A percentile compares a stretch with the other conserved stretches of the same genome.
phyloP scores from a whole-genome alignment of 1,140 invertebrate species.

The Scaptodrosophila lebanonensis region DNA sequence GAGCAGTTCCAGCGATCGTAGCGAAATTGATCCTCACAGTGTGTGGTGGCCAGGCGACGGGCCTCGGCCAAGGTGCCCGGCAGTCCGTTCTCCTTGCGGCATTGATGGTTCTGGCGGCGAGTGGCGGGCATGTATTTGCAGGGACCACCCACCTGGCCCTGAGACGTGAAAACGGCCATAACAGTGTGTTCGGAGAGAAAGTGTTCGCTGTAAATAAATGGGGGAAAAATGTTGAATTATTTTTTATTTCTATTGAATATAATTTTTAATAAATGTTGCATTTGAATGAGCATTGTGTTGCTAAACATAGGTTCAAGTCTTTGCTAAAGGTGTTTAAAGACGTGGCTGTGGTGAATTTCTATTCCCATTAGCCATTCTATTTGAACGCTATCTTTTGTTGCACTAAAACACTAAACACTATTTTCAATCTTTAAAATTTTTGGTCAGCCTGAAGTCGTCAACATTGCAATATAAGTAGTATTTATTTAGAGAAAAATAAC shows the following conservation, averaged over 20 bases:
- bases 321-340: no score
- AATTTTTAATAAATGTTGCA: background rate
- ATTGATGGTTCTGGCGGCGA: conserved; percentile 78
- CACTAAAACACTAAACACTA: no score
- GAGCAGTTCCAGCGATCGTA: conserved; percentile 83
- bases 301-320: no score
- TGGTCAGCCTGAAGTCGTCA: no score
- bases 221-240: background rate
- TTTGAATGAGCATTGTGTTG: no score
- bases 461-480: no score
- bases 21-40: conserved; percentile 80
- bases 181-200: conserved; percentile 75
- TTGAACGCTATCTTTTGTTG: no score
- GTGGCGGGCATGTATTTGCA: conserved; percentile 72
- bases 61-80: conserved; percentile 78
- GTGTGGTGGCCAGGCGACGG: conserved; percentile 78
- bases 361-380: no score
- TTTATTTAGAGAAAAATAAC: no score
- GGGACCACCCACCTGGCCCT: conserved; percentile 69
- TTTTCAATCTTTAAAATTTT: no score
- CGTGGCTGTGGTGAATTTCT: no score
- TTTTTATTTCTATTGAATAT: background rate
- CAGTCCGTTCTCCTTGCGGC: conserved; percentile 79
- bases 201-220: conserved; percentile 47
- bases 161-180: conserved; percentile 73